Conservation (phyloP, 2,888 invertebrate genomes). For the Petrolisthes manimaculis region DNA sequence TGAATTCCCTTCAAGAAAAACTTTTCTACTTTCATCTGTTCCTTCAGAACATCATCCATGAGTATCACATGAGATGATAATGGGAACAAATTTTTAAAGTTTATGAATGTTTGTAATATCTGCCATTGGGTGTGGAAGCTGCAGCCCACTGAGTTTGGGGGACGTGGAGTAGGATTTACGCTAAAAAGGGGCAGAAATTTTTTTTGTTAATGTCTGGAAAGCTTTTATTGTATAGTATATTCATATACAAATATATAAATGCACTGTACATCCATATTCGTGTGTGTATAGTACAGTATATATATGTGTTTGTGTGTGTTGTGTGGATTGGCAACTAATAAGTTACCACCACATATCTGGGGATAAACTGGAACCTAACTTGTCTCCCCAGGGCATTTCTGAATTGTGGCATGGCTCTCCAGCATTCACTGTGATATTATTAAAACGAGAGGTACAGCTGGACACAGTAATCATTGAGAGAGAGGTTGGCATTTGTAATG, state of each 20-base stretch:
- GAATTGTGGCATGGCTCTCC: no score
- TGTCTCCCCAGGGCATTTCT: no score
- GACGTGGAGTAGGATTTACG: constrained; percentile 26
- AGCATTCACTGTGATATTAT: no score
- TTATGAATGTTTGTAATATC: constrained; percentile 32
- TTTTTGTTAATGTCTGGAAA: neutral
- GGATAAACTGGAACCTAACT: no score
- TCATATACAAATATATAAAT: no score
- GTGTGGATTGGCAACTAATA: neutral
- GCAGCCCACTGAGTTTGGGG: constrained; percentile 33
- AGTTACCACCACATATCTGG: no score
- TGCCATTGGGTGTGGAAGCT: constrained; percentile 28
- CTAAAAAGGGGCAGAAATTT: constrained; percentile 21
- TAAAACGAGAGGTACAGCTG: no score
- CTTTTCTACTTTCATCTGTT: constrained; percentile 19
- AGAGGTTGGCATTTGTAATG: no score
- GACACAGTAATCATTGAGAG: no score
- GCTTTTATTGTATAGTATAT: no score
- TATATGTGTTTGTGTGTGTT: neutral
- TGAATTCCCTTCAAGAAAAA: neutral
- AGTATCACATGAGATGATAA: constrained; percentile 48
- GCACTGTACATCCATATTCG: no score
- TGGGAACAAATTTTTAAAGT: constrained; percentile 45
- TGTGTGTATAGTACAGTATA: neutral
- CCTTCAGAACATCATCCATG: constrained; percentile 32